Base-by-base conservation (phyloP, 2,797 vertebrate species). In the Etheostoma perlongum region DNA sequence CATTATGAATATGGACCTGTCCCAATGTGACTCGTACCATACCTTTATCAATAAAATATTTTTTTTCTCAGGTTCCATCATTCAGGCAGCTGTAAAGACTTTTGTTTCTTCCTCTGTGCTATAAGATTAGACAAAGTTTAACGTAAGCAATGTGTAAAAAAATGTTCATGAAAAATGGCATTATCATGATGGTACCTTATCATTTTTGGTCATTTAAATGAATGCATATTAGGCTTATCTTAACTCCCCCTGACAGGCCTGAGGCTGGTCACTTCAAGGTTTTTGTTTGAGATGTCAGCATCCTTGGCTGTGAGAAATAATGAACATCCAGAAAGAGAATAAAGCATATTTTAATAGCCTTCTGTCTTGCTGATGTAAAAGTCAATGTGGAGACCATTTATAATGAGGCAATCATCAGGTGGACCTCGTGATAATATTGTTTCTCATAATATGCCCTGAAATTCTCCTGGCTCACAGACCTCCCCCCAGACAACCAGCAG, bases 351-450 rank as follows among this genome's bases (percentile, higher is more conserved):
- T 91, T 91, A 91, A 94, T 92, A 91, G 89, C 83, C 83, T 80
- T 81, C 85, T 87, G 83, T 86, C 90, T 90, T 25, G 72, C 71
- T 67, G 81, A 90, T 83, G 79, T 84, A 80, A 86, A 89, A 89
- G 89, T 86, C 84, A 85, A 81, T 86, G 82, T 74, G 79, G 75
- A 88, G 82, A 81, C 79, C 62, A 74, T 87, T 90, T 86, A 90
- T 93, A 92, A 93, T 87, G 89, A 92, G 85, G 76, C 84, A 90
- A 90, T 91, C 89, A 91, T 90, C 82, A 92, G 89, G 72, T 92
- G 82, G 81, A 82, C 77, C 77, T 76, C 19, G 19, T 78, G 82
- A 91, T 91, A 90, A 88, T 88, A 90, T 88, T 79, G 76, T 92
- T 87, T 76, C 73, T 78, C 68, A 73, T 86, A 88, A 85, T 72